These are phyloP conservation scores for Pachypsylla venusta DNA, from an alignment of 1,140 invertebrate species.

Conservation along the genomic window DNA sequence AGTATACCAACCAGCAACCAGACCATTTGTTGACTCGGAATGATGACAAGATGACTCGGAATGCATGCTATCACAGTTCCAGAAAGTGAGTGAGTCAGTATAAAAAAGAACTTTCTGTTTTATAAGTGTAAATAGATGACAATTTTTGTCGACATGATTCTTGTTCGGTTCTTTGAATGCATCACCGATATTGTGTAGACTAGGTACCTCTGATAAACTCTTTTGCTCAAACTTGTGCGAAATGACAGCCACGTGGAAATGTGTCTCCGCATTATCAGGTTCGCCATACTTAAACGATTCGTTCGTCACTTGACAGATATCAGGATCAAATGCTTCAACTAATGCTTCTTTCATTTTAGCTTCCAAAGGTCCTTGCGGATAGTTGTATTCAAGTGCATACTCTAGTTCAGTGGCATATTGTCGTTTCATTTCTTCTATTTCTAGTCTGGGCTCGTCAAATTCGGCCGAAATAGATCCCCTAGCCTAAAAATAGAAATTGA, in stretches of 20 bases:
- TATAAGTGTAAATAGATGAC: no score
- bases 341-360: background rate
- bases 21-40: no score
- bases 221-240: background rate
- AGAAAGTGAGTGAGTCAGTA: no score
- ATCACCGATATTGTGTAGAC: no score
- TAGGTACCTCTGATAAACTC: background rate
- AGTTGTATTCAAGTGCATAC: background rate
- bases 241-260: background rate
- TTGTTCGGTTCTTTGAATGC: no score
- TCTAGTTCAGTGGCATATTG: background rate
- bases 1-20: no score
- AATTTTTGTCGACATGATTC: no score
- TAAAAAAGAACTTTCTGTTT: no score
- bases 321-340: background rate
- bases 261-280: background rate
- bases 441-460: background rate
- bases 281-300: background rate
- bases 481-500: background rate
- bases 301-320: background rate
- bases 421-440: background rate
- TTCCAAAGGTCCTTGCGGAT: background rate
- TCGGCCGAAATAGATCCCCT: background rate
- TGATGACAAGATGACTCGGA: no score
- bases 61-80: no score